Percentiles rank a stretch among this genome's conserved stretches.
phyloP scores from a whole-genome alignment of 2,888 invertebrate genomes.

The Octonoba sinensis region DNA sequence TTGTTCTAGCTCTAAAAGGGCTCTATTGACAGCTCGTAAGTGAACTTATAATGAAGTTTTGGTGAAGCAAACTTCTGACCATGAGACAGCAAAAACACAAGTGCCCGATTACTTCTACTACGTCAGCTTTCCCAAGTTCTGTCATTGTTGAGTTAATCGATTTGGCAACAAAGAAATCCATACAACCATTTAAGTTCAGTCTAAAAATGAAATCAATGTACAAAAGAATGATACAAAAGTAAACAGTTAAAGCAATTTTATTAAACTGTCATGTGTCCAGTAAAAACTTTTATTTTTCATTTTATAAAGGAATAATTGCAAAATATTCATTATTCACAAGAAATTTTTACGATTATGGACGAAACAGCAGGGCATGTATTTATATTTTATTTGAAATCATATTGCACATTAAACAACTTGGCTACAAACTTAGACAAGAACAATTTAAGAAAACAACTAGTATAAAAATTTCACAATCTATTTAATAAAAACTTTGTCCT shows the following conservation, averaged over 20 bases:
- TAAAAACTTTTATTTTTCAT: slow-evolving; percentile 20
- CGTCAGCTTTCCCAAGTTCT: too few relatives aligned
- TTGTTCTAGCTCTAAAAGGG: too few relatives aligned
- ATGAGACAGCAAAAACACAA: too few relatives aligned
- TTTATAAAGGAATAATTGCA: slow-evolving; percentile 37
- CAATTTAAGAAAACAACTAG: slow-evolving; percentile 14
- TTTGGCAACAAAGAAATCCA: too few relatives aligned
- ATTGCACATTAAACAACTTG: slow-evolving; percentile 39
- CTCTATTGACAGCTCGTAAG: too few relatives aligned
- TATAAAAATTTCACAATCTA: too few relatives aligned
- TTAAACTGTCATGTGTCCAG: slow-evolving; percentile 48
- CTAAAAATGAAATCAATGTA: not conserved
- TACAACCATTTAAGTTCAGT: too few relatives aligned
- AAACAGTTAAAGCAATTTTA: slow-evolving; percentile 52
- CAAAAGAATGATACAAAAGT: slow-evolving; percentile 2
- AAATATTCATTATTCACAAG: slow-evolving; percentile 23
- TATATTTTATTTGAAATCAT: slow-evolving; percentile 32
- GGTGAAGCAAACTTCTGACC: too few relatives aligned
- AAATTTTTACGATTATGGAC: slow-evolving; percentile 43
- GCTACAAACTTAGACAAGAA: slow-evolving; percentile 29
- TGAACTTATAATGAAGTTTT: too few relatives aligned
- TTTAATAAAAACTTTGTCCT: too few relatives aligned
- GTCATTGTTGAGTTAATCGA: too few relatives aligned
- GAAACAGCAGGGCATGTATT: slow-evolving; percentile 61
- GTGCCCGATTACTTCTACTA: too few relatives aligned